phyloP scores from a whole-genome alignment of 2,113 vertebrate genomes.

The Maccullochella peelii region DNA sequence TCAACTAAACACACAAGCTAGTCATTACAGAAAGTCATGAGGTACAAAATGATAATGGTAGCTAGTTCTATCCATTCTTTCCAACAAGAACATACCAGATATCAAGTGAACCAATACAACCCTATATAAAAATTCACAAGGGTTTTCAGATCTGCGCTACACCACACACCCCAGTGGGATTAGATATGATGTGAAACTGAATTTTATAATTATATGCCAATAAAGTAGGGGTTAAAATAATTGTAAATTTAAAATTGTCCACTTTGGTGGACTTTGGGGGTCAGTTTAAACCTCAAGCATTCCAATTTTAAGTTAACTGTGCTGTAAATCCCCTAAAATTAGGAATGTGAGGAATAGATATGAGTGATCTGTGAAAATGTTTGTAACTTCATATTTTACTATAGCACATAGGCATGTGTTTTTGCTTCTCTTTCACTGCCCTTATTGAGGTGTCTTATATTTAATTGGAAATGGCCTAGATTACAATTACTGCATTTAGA shows the following conservation, averaged over 20 bases:
- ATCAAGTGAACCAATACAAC: background rate
- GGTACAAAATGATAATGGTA: background rate
- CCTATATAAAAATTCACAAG: background rate
- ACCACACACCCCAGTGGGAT: background rate
- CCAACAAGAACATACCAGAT: background rate
- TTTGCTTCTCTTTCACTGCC: background rate
- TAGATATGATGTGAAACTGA: background rate
- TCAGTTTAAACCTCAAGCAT: background rate
- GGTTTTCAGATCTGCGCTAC: background rate
- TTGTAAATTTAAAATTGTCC: background rate
- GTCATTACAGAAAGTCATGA: background rate
- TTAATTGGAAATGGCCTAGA: background rate
- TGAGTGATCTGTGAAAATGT: background rate
- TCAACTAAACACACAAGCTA: background rate
- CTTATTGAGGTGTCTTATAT: too few species aligned
- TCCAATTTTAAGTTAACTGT: background rate
- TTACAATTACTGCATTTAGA: background rate
- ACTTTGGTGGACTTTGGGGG: background rate
- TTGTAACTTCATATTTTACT: background rate
- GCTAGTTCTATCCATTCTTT: background rate
- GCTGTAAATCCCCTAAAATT: background rate
- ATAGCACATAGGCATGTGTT: background rate
- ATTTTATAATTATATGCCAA: background rate
- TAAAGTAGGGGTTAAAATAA: background rate
- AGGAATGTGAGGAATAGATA: background rate